Conservation (phyloP, 2,113 vertebrate species). For the Raja brachyura region DNA sequence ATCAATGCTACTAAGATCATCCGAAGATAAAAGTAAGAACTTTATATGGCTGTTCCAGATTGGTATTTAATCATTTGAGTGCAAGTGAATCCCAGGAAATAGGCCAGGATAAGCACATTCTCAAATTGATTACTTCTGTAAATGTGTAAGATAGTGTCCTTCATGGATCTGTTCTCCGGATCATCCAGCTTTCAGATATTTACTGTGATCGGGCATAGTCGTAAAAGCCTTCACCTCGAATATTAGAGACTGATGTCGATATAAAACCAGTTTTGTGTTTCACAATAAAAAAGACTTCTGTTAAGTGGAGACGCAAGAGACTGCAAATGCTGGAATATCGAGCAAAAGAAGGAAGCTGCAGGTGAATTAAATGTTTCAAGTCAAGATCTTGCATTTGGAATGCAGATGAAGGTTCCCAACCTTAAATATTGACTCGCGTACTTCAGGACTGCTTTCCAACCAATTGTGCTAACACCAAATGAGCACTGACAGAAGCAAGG, state of each 20-base stretch:
- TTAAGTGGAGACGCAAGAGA: too few species aligned
- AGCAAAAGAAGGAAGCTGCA: too few species aligned
- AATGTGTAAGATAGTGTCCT: not conserved
- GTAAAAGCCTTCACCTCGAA: not conserved
- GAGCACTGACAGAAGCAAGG: not conserved
- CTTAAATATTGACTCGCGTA: too few species aligned
- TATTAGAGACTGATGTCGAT: not conserved
- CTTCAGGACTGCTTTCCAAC: not conserved
- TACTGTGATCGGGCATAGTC: not conserved
- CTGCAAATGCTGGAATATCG: too few species aligned
- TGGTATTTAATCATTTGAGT: too few species aligned
- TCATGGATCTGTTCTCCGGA: not conserved
- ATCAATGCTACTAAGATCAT: not conserved
- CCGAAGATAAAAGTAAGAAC: not conserved
- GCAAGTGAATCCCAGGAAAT: not conserved
- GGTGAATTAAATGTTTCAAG: too few species aligned
- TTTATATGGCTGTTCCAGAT: too few species aligned
- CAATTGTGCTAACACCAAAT: not conserved
- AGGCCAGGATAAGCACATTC: not conserved
- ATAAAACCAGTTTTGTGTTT: too few species aligned
- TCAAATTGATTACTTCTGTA: not conserved
- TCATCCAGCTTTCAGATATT: not conserved
- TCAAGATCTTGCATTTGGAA: too few species aligned
- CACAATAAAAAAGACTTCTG: too few species aligned
- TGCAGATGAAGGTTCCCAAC: too few species aligned